A percentile compares a stretch with the other conserved stretches of the same genome.
Conservation (phyloP, 2,888 invertebrate genomes). For the Thecophora atra region DNA sequence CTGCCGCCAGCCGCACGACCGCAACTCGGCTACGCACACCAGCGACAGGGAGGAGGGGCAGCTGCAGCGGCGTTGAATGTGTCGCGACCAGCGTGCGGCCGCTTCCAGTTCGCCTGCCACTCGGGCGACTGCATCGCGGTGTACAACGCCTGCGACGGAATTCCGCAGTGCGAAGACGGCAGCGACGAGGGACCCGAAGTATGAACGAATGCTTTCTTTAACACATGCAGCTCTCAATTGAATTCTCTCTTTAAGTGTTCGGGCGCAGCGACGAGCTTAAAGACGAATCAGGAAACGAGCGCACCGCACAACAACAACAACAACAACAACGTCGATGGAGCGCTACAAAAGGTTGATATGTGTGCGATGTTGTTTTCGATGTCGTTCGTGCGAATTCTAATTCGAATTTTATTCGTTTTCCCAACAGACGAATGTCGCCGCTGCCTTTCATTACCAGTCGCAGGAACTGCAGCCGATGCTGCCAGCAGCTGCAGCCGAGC, state of each 20-base stretch:
- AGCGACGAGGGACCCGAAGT: conserved; percentile 88
- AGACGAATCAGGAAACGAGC: conserved; percentile 41
- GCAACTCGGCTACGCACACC: too few species aligned
- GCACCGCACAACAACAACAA: not conserved
- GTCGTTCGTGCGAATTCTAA: too few species aligned
- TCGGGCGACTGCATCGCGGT: conserved; percentile 92
- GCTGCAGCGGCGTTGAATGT: too few species aligned
- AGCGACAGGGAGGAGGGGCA: too few species aligned
- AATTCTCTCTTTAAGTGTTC: conserved; percentile 51
- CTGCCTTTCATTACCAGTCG: conserved; percentile 50
- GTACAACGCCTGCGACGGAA: conserved; percentile 95
- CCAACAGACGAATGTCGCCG: conserved; percentile 37
- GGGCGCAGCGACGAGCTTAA: conserved; percentile 48
- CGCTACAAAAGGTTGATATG: conserved; percentile 32
- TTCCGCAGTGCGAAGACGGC: conserved; percentile 90
- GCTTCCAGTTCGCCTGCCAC: conserved; percentile 89
- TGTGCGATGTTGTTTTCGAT: not conserved
- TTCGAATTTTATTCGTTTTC: not conserved
- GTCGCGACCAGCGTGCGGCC: conserved; percentile 70
- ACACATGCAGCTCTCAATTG: not conserved
- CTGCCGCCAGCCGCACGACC: conserved; percentile 15
- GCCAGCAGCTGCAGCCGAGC: conserved; percentile 43
- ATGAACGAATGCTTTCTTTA: not conserved
- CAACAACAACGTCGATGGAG: conserved; percentile 15
- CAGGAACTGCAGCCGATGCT: conserved; percentile 46